Evolutionary conservation across 1,140 invertebrate species (phyloP).

Genomic region (Bombus pascuorum): DNA sequence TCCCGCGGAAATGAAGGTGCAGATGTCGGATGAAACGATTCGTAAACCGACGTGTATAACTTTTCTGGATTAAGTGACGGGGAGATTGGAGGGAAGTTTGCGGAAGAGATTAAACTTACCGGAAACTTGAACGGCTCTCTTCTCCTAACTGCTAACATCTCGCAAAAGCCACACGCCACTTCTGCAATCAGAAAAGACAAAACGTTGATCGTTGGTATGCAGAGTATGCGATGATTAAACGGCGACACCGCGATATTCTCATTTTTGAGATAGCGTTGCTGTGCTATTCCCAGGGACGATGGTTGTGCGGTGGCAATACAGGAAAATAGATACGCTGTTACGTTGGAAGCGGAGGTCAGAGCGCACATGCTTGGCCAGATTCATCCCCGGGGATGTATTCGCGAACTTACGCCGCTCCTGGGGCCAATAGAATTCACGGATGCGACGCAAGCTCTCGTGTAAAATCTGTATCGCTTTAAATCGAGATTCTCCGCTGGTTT

Average conservation of each 20-base stretch:
- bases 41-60: slow-evolving; percentile 59
- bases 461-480: slow-evolving; percentile 23
- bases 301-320: not conserved
- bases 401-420: slow-evolving; percentile 63
- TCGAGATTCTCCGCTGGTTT: not conserved
- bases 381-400: slow-evolving; percentile 65
- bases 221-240: slow-evolving; percentile 17
- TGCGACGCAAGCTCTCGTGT: slow-evolving; percentile 12
- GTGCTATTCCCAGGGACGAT: not conserved
- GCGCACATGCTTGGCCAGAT: slow-evolving; percentile 49
- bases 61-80: slow-evolving; percentile 52
- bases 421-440: slow-evolving; percentile 50
- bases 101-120: slow-evolving; percentile 51
- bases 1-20: slow-evolving; percentile 1
- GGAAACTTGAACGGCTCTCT: not conserved
- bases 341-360: slow-evolving; percentile 32
- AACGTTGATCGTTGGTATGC: not conserved
- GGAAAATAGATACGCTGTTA: slow-evolving; percentile 42
- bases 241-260: not conserved
- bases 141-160: not conserved
- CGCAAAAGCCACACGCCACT: not conserved
- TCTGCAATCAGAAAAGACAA: slow-evolving; percentile 43
- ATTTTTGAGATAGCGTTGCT: slow-evolving; percentile 2
- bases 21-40: slow-evolving; percentile 38
- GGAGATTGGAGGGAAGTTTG: slow-evolving; percentile 44